Evolutionary conservation across 2,888 invertebrate genomes (phyloP).

Genomic region (Acanthosepion esculentum): DNA sequence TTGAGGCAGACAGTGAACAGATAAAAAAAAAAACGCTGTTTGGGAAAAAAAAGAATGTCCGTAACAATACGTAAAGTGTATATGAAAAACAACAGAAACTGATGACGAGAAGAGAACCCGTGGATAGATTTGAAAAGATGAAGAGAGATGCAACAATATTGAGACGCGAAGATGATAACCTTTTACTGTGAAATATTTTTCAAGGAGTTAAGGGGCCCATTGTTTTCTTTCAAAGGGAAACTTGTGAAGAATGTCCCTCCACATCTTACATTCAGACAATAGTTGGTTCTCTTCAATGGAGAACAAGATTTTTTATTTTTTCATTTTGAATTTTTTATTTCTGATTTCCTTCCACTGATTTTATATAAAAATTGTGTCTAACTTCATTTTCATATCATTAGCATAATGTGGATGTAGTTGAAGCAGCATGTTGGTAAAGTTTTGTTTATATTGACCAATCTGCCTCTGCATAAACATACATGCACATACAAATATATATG

Average conservation of each 20-base stretch:
- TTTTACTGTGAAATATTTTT: not conserved
- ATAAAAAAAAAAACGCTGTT: not conserved
- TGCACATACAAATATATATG: not conserved
- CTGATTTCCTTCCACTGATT: not conserved
- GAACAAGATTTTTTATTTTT: not conserved
- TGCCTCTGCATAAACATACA: not conserved
- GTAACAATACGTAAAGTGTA: not conserved
- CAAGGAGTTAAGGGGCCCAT: constrained; percentile 12
- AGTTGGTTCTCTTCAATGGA: not conserved
- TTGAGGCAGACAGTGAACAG: not conserved
- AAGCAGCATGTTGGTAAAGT: too few species aligned
- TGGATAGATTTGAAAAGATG: not conserved
- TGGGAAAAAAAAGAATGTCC: not conserved
- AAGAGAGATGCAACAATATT: not conserved
- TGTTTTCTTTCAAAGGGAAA: not conserved
- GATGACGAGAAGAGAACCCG: not conserved
- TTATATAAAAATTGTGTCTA: not conserved
- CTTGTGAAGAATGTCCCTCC: not conserved
- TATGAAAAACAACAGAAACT: not conserved
- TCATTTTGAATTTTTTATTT: not conserved
- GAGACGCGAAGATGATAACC: not conserved
- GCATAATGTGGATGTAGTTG: too few species aligned
- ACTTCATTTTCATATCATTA: too few species aligned
- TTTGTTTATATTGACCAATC: too few species aligned
- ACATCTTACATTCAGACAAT: not conserved